Evolutionary conservation across 23 tunicate genomes (phyloP), one percentile per base, ranked within the genome.

Genomic region (Trididemnum clinides): DNA sequence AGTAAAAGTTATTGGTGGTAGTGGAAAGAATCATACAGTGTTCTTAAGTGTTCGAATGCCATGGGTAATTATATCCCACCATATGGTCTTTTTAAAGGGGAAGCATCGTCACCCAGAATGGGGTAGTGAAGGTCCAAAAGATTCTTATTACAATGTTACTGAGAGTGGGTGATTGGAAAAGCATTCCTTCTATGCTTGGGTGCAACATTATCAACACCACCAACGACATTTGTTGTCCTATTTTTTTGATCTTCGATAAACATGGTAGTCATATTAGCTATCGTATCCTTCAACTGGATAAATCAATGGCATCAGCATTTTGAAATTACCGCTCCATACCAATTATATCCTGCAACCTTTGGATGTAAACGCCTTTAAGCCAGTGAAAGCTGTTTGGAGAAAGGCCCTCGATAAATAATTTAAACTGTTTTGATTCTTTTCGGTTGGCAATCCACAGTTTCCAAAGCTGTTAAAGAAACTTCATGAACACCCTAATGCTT

Each of bases 151-250:
- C 69, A 62, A 62, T 62, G 69, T 62, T 22, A 62, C 69, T 62
- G 69, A 62, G 15, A 62, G 69, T 62, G 69, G 69, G 6, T 62
- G 69, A 23, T 12, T 62, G 69, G 69, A 15, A n/a, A 23, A 62
- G n/a, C 69, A 62, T 23, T 62, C 69, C 5, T 62, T 62, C 69
- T 62, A 62, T 62, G 69, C 69, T 62, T 62, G 69, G 69, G 54
- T 44, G 54, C 54, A 44, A 15, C 54, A 44, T 44, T 44, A 44
- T 44, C 54, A 44, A 44, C 15, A 44, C 6, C n/a, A 62, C 69
- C 26, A 62, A 62, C 23, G 23, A 62, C 69, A 20, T 62, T 62
- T 23, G 23, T 19, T 23, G 69, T 22, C 69, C 69, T n/a, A 62
- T 62, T 62, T 22, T 62, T 15, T n/a, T 62, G 69, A 62, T 62